Evolutionary conservation across 2,888 invertebrate species (phyloP).

Genomic region (Ennomos erosarius): DNA sequence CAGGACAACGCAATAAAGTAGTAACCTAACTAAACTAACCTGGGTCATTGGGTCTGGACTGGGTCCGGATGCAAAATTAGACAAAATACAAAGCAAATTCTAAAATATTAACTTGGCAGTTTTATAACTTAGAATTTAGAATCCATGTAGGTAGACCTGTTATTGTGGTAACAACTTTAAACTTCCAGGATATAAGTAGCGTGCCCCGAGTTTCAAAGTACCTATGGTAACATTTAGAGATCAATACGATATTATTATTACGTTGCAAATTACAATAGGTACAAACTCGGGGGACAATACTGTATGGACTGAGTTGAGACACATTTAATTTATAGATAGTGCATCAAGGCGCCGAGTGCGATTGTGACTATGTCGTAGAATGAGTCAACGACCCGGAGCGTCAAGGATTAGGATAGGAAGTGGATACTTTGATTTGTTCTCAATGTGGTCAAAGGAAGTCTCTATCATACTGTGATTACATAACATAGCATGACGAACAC

Average conservation of each 20-base stretch:
- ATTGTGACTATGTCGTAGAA: constrained; percentile 62
- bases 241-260: constrained; percentile 20
- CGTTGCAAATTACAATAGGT: neutral
- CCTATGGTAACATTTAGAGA: constrained; percentile 11
- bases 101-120: too few species aligned
- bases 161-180: neutral
- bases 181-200: constrained; percentile 3
- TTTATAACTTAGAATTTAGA: too few species aligned
- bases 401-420: constrained; percentile 70
- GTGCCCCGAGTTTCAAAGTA: neutral
- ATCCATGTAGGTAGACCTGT: neutral
- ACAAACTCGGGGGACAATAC: constrained; percentile 3
- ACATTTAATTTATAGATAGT: constrained; percentile 59
- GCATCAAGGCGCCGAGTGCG: constrained; percentile 63
- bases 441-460: constrained; percentile 50
- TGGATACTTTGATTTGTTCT: constrained; percentile 61
- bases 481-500: too few species aligned
- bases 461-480: constrained; percentile 31
- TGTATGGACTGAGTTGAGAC: constrained; percentile 40
- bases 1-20: too few species aligned
- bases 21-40: too few species aligned
- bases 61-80: too few species aligned
- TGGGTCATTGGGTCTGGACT: too few species aligned
- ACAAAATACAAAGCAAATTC: too few species aligned
- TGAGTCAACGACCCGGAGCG: constrained; percentile 72